phyloP scores from a whole-genome alignment of 2,797 vertebrate species.

The Champsocephalus gunnari region DNA sequence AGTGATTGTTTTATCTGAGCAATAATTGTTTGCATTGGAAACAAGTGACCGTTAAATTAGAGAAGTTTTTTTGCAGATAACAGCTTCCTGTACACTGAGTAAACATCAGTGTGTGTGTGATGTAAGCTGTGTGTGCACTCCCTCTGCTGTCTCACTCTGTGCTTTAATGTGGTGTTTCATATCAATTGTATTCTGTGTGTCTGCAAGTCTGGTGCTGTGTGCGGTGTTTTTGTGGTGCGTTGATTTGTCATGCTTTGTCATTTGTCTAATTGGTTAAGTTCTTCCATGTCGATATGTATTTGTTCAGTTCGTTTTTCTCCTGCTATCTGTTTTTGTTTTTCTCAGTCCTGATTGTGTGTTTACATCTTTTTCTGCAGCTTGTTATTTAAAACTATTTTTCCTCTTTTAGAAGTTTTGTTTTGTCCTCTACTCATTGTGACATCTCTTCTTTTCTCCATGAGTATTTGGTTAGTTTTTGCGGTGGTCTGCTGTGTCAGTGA shows the following conservation, averaged over 20 bases:
- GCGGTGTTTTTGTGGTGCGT: conserved; percentile 43
- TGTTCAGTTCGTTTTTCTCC: not conserved
- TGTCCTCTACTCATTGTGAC: conserved; percentile 43
- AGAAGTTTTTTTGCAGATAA: conserved; percentile 64
- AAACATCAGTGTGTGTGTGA: conserved; percentile 58
- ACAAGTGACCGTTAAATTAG: conserved; percentile 32
- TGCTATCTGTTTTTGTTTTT: conserved; percentile 31
- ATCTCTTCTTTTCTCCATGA: conserved; percentile 27
- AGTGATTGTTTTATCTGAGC: conserved; percentile 5
- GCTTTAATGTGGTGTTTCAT: conserved; percentile 65
- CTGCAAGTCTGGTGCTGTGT: conserved; percentile 51
- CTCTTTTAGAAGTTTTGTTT: conserved; percentile 17
- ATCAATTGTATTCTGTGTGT: conserved; percentile 62
- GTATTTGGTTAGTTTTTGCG: conserved; percentile 60
- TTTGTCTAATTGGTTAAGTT: conserved; percentile 39
- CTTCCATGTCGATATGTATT: conserved; percentile 22
- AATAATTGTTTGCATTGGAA: conserved; percentile 56
- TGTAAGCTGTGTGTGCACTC: conserved; percentile 41
- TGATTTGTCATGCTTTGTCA: conserved; percentile 60
- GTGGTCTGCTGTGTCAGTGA: conserved; percentile 68
- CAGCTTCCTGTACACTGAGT: conserved; percentile 59
- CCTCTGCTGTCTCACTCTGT: conserved; percentile 38
- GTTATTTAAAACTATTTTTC: conserved; percentile 42
- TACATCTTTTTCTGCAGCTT: conserved; percentile 31
- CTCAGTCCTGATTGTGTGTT: conserved; percentile 15